Evolutionary conservation across 2,888 invertebrate genomes (phyloP).

Genomic region (Napeogenes sylphis): DNA sequence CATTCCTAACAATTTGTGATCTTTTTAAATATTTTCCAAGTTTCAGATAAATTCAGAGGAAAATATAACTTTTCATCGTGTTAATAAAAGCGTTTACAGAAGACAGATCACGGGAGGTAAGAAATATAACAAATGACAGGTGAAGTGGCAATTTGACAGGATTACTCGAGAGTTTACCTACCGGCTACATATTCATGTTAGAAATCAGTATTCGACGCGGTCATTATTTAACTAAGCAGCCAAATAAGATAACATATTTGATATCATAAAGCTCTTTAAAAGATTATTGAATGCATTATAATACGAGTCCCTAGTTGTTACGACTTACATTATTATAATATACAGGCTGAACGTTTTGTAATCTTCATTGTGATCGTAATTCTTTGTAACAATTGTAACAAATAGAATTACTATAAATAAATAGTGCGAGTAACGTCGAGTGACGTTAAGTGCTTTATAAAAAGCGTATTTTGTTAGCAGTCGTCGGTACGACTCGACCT

Average conservation of each 20-base stretch:
- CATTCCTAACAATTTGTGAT: neutral
- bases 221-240: too few relatives aligned
- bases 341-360: constrained; percentile 24
- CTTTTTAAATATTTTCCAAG: neutral
- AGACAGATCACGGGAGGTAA: neutral
- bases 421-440: constrained; percentile 53
- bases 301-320: constrained; percentile 14
- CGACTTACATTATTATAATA: constrained; percentile 1
- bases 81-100: neutral
- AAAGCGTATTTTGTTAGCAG: constrained; percentile 49
- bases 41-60: neutral
- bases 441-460: constrained; percentile 67
- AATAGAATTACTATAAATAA: constrained; percentile 70
- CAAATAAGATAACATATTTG: too few relatives aligned
- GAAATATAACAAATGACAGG: constrained; percentile 26
- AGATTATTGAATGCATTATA: constrained; percentile 5
- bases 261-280: neutral
- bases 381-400: constrained; percentile 46
- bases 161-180: constrained; percentile 19
- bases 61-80: neutral
- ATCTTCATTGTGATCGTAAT: constrained; percentile 40
- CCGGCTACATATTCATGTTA: neutral
- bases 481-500: constrained; percentile 27
- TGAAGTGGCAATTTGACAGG: constrained; percentile 36
- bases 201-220: too few relatives aligned